These are phyloP conservation scores for Cotesia chilonis DNA, from an alignment of 1,140 invertebrate species.

Conservation along the genomic window DNA sequence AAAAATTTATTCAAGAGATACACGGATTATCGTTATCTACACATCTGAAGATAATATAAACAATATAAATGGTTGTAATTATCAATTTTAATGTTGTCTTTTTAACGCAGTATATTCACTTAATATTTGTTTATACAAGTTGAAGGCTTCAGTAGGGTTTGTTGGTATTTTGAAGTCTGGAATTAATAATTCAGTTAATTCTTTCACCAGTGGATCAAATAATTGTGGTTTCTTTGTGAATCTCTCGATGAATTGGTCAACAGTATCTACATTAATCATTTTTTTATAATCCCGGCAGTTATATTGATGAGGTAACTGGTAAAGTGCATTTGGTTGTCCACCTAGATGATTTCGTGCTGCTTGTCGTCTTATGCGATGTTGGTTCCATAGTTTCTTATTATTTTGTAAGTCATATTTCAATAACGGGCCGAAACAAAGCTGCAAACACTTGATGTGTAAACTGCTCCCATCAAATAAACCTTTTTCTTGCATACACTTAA, in stretches of 20 bases:
- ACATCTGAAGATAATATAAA: no score
- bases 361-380: slow-evolving; percentile 27
- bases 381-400: slow-evolving; percentile 21
- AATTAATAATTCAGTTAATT: neutral
- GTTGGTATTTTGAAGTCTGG: neutral
- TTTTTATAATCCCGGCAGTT: neutral
- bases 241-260: neutral
- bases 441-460: slow-evolving; percentile 25
- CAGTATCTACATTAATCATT: neutral
- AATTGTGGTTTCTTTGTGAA: neutral
- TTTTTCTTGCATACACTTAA: no score
- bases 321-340: slow-evolving; percentile 19
- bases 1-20: no score
- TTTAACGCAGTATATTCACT: no score
- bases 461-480: slow-evolving; percentile 14
- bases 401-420: slow-evolving; percentile 11
- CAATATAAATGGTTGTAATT: no score
- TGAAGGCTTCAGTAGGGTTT: neutral
- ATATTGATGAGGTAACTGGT: slow-evolving; percentile 2
- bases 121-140: slow-evolving; percentile 1
- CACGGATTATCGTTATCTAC: no score
- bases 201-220: neutral
- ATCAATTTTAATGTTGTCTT: no score
- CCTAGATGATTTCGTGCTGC: slow-evolving; percentile 4
- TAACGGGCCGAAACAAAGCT: slow-evolving; percentile 20